These are phyloP conservation scores for Eupristina koningsbergeri DNA, from an alignment of 1,140 invertebrate species.

Conservation along the genomic window DNA sequence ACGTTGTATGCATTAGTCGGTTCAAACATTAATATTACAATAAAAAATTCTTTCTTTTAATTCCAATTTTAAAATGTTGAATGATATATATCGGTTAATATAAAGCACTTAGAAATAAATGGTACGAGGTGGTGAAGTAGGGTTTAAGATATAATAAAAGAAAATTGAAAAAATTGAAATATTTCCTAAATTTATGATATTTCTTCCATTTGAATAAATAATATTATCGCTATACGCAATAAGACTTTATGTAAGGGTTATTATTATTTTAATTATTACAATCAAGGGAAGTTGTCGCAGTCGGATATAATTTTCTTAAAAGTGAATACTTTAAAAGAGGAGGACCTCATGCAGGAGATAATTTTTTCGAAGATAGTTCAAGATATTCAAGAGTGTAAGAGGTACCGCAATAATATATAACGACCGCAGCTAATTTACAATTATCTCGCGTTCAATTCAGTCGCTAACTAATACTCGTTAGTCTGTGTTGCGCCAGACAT, in stretches of 20 bases:
- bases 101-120: background rate
- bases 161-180: background rate
- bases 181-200: background rate
- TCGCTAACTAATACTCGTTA: constrained; percentile 51
- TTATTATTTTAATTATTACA: background rate
- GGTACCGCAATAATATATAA: constrained; percentile 41
- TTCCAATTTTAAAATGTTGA: background rate
- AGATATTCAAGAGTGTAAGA: constrained; percentile 15
- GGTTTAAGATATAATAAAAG: background rate
- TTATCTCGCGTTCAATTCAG: constrained; percentile 48
- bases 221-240: background rate
- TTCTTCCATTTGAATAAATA: background rate
- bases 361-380: constrained; percentile 23
- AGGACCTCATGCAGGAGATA: background rate
- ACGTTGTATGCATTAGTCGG: no score
- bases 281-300: background rate
- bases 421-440: constrained; percentile 44
- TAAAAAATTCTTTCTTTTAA: background rate
- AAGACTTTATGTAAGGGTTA: background rate
- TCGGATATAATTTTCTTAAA: background rate
- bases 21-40: background rate
- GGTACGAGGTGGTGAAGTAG: background rate
- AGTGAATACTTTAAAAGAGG: background rate
- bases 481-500: constrained; percentile 20
- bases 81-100: background rate